Base-by-base conservation (phyloP, 2,113 vertebrate genomes). In the Girardinichthys multiradiatus region DNA sequence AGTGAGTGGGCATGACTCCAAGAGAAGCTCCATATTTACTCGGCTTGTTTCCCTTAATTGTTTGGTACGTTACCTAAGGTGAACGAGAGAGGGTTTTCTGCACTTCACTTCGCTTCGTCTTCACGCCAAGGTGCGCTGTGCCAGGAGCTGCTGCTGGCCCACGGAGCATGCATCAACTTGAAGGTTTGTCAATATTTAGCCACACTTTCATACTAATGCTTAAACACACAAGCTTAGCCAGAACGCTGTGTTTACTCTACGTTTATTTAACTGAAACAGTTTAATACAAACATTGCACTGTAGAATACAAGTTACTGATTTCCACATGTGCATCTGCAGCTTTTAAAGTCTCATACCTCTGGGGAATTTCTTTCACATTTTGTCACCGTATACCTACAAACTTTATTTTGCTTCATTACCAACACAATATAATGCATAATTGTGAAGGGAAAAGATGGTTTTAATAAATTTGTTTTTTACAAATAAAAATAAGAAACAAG, bases 81-180 rank as follows among this genome's bases (percentile, higher is more conserved):
- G 87, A 99, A 99, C 21, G 96, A 98, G 74, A 96, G 95, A 81
- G 98, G 97, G 0, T 98, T 99, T 77, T 96, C 98, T 57, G 95
- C 98, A 68, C 95, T 99, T 84, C 98, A 99, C 91, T 98, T 99
- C 83, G 96, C 98, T 72, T 96, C 98, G 71, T 96, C 96, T 0
- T 99, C 98, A 27, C 97, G 96, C 31, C 98, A 98, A 60, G 98
- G 98, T 82, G 98, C 96, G 0, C 87, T 98, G 83, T 99, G 98
- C 90, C 95, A 99, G 93, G 96, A 99, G 86, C 95, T 99, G 82
- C 92, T 99, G 48, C 93, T 99, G 84, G 93, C 95, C 84, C 96
- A 96, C 0, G 96, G 96, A 74, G 98, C 98, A 17, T 94, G 97
- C 83, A 95, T 99, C 89, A 98, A 98, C 91, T 95, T 95, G 91